Evolutionary conservation across 2,888 invertebrate genomes (phyloP).

Genomic region (Arrhopalites spinosus): DNA sequence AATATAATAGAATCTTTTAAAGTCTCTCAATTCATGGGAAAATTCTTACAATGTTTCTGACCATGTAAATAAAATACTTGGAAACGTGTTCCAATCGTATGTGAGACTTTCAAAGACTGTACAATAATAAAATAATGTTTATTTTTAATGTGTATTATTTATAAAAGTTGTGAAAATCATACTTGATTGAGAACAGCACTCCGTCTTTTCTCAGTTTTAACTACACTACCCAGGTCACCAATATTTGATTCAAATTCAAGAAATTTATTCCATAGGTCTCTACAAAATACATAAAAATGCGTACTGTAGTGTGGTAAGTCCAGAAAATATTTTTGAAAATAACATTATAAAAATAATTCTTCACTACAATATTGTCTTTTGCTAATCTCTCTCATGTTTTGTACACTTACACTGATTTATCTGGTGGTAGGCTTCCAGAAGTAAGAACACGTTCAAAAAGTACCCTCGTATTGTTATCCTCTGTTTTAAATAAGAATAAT

Average conservation of each 20-base stretch:
- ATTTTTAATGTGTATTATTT: too few relatives aligned
- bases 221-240: constrained; percentile 94
- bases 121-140: too few relatives aligned
- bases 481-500: constrained; percentile 62
- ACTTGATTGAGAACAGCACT: constrained; percentile 90
- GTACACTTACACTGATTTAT: constrained; percentile 79
- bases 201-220: constrained; percentile 93
- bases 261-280: constrained; percentile 98
- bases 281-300: too few relatives aligned
- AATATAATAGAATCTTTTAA: constrained; percentile 9
- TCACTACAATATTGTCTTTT: background rate
- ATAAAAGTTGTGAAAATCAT: too few relatives aligned
- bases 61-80: too few relatives aligned
- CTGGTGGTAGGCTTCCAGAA: constrained; percentile 85
- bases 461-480: constrained; percentile 99
- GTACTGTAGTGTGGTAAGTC: constrained; percentile 58
- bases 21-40: too few relatives aligned
- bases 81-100: too few relatives aligned
- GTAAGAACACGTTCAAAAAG: constrained; percentile 95
- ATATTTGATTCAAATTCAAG: constrained; percentile 98
- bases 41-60: too few relatives aligned
- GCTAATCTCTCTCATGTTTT: too few relatives aligned
- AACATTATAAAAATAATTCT: background rate
- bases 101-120: too few relatives aligned
- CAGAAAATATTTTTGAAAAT: constrained; percentile 16